These are phyloP conservation scores for Heterodera filipjevi DNA, from an alignment of 2,888 invertebrate genomes.

Conservation along the genomic window DNA sequence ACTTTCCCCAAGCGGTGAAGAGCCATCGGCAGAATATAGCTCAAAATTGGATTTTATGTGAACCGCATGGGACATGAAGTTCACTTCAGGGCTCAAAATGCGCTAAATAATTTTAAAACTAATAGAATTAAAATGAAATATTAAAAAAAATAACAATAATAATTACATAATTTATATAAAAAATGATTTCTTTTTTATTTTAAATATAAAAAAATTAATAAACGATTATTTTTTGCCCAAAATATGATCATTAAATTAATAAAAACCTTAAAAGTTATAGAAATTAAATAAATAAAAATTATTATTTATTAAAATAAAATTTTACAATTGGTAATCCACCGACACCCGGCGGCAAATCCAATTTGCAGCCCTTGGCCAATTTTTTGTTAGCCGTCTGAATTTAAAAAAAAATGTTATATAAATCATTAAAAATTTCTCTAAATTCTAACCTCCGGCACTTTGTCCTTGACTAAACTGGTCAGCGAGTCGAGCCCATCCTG, in stretches of 20 bases:
- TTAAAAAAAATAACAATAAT: too few relatives aligned
- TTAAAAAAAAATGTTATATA: background rate
- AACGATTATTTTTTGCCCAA: background rate
- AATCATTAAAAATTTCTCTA: background rate
- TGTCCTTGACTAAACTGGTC: background rate
- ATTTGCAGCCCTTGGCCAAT: constrained; percentile 3
- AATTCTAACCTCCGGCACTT: background rate
- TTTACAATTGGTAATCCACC: constrained; percentile 10
- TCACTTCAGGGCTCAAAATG: background rate
- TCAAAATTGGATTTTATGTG: constrained; percentile 6
- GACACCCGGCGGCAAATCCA: background rate
- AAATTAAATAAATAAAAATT: background rate
- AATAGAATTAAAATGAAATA: too few relatives aligned
- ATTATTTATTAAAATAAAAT: background rate
- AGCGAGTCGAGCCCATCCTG: background rate
- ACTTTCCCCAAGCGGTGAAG: constrained; percentile 2
- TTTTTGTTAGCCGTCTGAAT: constrained; percentile 8
- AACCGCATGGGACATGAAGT: background rate
- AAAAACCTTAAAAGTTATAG: too few relatives aligned
- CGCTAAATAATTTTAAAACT: background rate
- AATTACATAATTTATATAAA: background rate
- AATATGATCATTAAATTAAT: too few relatives aligned
- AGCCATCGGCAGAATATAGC: background rate
- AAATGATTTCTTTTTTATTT: background rate
- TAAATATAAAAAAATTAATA: background rate